These are phyloP conservation scores for Chelonoidis abingdonii DNA, from an alignment of 2,113 vertebrate genomes.

Conservation along the genomic window DNA sequence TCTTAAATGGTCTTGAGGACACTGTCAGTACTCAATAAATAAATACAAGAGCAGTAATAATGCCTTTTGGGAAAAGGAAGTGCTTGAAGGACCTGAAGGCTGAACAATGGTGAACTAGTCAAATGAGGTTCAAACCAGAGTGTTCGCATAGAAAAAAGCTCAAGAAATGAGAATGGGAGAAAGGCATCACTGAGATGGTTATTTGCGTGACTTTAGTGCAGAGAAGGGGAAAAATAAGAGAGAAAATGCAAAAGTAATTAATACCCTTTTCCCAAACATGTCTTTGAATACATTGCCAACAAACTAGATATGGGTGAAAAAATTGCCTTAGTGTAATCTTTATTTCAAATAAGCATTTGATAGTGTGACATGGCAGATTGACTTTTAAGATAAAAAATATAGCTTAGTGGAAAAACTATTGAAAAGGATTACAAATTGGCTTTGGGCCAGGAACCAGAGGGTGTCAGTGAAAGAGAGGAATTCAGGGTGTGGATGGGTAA, in stretches of 20 bases:
- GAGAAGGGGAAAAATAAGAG: background rate
- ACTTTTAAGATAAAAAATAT: constrained; percentile 74
- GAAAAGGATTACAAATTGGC: constrained; percentile 66
- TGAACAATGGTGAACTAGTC: background rate
- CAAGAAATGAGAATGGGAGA: background rate
- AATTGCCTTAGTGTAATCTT: constrained; percentile 37
- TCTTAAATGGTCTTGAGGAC: background rate
- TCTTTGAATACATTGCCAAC: constrained; percentile 57
- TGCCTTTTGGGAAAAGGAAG: fast-evolving
- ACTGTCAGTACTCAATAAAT: too few species aligned
- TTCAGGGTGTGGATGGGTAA: background rate
- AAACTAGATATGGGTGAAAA: constrained; percentile 38
- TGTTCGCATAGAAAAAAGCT: background rate
- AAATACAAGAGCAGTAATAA: fast-evolving
- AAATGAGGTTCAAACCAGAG: background rate
- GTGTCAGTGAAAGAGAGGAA: constrained; percentile 23
- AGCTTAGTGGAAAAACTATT: constrained; percentile 67
- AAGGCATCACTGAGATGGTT: background rate
- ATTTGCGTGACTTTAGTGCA: background rate
- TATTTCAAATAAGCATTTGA: constrained; percentile 46
- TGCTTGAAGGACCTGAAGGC: background rate
- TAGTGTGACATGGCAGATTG: constrained; percentile 40
- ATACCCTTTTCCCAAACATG: background rate
- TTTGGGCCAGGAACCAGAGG: constrained; percentile 20
- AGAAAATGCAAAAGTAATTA: constrained; percentile 35